Evolutionary conservation across 2,888 invertebrate genomes (phyloP).

Genomic region (Polymixis flavicincta): DNA sequence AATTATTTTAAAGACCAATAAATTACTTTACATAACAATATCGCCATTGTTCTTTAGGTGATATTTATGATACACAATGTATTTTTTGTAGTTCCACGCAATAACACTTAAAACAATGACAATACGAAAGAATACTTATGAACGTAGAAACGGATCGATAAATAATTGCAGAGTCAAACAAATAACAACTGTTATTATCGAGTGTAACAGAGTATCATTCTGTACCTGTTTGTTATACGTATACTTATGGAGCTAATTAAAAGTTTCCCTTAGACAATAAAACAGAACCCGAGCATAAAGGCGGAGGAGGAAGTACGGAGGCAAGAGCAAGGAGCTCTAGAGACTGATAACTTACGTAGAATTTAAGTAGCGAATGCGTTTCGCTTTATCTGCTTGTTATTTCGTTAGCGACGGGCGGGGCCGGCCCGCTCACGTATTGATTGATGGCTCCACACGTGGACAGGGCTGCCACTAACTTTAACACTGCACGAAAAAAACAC

Average conservation of each 20-base stretch:
- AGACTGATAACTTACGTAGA: slow-evolving; percentile 71
- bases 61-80: slow-evolving; percentile 17
- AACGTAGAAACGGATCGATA: slow-evolving; percentile 39
- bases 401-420: slow-evolving; percentile 75
- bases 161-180: slow-evolving; percentile 51
- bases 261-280: slow-evolving; percentile 67
- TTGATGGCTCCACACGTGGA: slow-evolving; percentile 79
- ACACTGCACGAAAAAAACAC: slow-evolving; percentile 65
- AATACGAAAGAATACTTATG: slow-evolving; percentile 17
- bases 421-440: slow-evolving; percentile 77
- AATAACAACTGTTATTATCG: slow-evolving; percentile 50
- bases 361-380: slow-evolving; percentile 78
- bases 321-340: slow-evolving; percentile 44
- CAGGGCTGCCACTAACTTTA: slow-evolving; percentile 71
- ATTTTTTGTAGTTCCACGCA: slow-evolving; percentile 11
- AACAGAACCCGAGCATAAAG: slow-evolving; percentile 56
- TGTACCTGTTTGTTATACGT: slow-evolving; percentile 40
- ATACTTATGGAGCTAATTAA: slow-evolving; percentile 68
- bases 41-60: slow-evolving; percentile 21
- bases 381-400: slow-evolving; percentile 80
- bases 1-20: slow-evolving; percentile 38
- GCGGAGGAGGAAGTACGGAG: slow-evolving; percentile 48
- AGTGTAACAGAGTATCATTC: slow-evolving; percentile 47
- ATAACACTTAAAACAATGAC: slow-evolving; percentile 39
- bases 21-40: slow-evolving; percentile 57